Percentiles rank a stretch among this genome's conserved stretches.
These are phyloP conservation scores for Myotis myotis DNA, from an alignment of 2,797 vertebrate species.

Conservation along the genomic window DNA sequence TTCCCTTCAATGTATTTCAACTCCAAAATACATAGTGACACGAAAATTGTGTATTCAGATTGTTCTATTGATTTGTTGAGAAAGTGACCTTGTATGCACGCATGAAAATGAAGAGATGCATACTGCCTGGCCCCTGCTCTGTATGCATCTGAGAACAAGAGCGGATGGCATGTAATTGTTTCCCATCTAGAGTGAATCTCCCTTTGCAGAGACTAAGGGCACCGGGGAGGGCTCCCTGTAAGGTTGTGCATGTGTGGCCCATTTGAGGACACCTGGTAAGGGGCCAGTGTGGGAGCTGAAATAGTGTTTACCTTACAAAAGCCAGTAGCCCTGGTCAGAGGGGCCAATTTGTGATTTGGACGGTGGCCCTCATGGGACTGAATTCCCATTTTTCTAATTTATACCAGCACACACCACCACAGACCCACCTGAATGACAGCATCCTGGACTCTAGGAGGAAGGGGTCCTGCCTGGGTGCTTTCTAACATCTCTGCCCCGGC, in stretches of 20 bases:
- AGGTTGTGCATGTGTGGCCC: too few relatives aligned
- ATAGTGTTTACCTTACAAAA: neutral
- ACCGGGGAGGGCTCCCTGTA: neutral
- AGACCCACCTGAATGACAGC: accelerated
- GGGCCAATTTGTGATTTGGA: neutral
- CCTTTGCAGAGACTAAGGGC: neutral
- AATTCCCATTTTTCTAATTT: neutral
- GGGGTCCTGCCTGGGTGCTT: too few relatives aligned
- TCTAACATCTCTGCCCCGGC: neutral
- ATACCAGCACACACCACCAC: accelerated
- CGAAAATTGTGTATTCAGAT: conserved; percentile 74
- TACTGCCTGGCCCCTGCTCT: neutral
- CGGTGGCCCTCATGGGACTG: neutral
- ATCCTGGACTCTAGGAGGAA: neutral
- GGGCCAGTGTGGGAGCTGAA: accelerated
- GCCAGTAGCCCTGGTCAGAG: neutral
- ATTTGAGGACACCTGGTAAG: neutral
- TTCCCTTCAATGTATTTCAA: conserved; percentile 54
- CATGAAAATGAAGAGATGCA: conserved; percentile 62
- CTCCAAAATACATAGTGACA: conserved; percentile 67
- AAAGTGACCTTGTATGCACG: conserved; percentile 74
- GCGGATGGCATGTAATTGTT: neutral
- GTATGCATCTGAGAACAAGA: accelerated
- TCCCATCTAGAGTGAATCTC: neutral
- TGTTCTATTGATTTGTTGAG: conserved; percentile 76